Conservation (phyloP, 2,113 vertebrate genomes). For the Oryzias curvinotus region DNA sequence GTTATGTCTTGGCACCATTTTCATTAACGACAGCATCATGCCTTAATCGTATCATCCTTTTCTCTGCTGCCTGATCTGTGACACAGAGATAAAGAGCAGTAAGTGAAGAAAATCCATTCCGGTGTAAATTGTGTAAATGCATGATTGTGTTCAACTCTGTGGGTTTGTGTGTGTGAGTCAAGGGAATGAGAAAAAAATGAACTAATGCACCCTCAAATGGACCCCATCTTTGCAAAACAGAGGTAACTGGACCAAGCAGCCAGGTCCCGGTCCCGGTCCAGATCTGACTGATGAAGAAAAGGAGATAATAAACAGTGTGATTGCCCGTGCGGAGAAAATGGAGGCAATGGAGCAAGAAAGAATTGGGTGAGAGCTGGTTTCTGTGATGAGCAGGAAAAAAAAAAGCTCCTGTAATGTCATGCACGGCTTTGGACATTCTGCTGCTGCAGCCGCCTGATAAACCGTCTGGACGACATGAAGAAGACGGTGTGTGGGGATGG, state of each 20-base stretch:
- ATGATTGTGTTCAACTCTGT: neutral
- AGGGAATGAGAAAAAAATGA: constrained; percentile 1
- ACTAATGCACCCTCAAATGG: constrained; percentile 11
- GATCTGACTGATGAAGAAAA: constrained; percentile 97
- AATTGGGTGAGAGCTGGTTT: constrained; percentile 83
- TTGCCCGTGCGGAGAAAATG: constrained; percentile 94
- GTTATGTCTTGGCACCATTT: neutral
- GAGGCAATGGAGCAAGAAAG: constrained; percentile 96
- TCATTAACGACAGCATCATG: neutral
- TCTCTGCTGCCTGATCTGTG: constrained; percentile 39
- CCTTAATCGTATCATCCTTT: constrained; percentile 35
- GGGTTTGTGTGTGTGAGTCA: constrained; percentile 3
- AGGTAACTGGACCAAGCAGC: constrained; percentile 68
- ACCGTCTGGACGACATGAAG: constrained; percentile 91
- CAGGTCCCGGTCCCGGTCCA: constrained; percentile 70
- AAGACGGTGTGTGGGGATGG: constrained; percentile 91
- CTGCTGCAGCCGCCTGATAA: constrained; percentile 86
- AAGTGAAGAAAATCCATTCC: constrained; percentile 72
- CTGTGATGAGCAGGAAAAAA: neutral
- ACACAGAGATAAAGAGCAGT: constrained; percentile 90
- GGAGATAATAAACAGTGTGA: constrained; percentile 94
- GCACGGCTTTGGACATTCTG: constrained; percentile 17
- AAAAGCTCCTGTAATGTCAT: neutral
- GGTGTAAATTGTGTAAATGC: constrained; percentile 7
- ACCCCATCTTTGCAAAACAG: constrained; percentile 54